A percentile compares a stretch with the other conserved stretches of the same genome.
These are phyloP conservation scores for Pithys albifrons DNA, from an alignment of 2,113 vertebrate genomes.

Conservation along the genomic window DNA sequence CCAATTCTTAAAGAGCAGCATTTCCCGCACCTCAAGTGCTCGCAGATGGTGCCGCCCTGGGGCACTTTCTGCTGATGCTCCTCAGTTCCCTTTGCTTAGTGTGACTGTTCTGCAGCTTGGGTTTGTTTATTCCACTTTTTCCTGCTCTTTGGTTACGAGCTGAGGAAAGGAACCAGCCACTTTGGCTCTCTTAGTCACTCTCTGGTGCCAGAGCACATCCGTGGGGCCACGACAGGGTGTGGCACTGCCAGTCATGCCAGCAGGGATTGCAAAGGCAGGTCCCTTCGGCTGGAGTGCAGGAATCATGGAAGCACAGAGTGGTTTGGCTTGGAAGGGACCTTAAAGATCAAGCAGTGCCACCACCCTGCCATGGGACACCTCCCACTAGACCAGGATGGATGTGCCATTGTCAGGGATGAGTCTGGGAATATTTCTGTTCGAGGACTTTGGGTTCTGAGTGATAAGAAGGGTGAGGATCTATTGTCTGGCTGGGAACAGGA, in stretches of 20 bases:
- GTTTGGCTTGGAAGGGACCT: background rate
- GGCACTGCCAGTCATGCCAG: background rate
- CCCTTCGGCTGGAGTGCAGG: background rate
- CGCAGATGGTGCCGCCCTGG: constrained; percentile 36
- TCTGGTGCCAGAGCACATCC: background rate
- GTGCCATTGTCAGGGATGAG: rapidly evolving
- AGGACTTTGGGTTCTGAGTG: background rate
- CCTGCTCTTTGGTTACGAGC: background rate
- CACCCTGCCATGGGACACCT: background rate
- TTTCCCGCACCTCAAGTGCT: constrained; percentile 51
- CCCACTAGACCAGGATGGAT: background rate
- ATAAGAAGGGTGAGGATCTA: background rate
- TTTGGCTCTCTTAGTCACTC: background rate
- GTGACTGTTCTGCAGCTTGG: background rate
- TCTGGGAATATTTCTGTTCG: background rate
- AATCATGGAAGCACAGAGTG: background rate
- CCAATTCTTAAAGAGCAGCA: background rate
- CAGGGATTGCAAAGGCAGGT: background rate
- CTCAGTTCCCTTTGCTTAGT: constrained; percentile 24
- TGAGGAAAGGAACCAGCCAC: background rate
- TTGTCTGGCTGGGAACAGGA: background rate
- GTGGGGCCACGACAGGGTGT: rapidly evolving
- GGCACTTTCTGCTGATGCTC: constrained; percentile 57
- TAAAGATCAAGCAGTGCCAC: background rate
- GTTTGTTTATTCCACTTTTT: constrained; percentile 54